Conservation (phyloP, 2,888 invertebrate genomes). For the Rhorus exstirpatorius region DNA sequence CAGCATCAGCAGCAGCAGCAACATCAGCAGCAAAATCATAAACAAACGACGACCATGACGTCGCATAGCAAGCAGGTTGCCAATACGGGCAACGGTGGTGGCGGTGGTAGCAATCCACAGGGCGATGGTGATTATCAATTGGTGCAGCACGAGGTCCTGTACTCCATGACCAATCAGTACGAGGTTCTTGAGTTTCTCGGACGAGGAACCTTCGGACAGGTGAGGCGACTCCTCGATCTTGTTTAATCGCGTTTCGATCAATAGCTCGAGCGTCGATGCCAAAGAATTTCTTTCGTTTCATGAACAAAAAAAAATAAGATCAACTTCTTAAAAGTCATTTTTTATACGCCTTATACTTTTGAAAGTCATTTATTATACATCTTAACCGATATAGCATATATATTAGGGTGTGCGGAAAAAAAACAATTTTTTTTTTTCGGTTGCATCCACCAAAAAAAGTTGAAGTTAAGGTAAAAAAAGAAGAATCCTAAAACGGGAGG, state of each 20-base stretch:
- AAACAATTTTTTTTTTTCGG: no score
- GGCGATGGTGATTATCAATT: constrained; percentile 99
- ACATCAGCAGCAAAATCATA: constrained; percentile 86
- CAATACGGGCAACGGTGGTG: constrained; percentile 90
- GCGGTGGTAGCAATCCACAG: constrained; percentile 87
- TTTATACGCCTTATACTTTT: no score
- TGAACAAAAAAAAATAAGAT: no score
- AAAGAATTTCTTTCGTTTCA: no score
- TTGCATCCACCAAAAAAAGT: no score
- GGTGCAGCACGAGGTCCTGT: constrained; percentile 99
- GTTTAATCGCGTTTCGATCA: neutral
- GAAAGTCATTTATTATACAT: no score
- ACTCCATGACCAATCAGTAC: constrained; percentile 98
- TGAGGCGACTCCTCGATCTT: constrained; percentile 73
- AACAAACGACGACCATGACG: constrained; percentile 89
- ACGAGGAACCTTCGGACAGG: constrained; percentile 98
- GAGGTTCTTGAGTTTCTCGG: constrained; percentile 99
- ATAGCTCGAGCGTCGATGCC: neutral
- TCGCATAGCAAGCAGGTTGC: constrained; percentile 93
- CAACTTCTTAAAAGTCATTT: no score
- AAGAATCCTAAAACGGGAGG: no score
- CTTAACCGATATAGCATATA: no score
- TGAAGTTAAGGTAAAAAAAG: no score
- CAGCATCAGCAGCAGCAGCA: constrained; percentile 84
- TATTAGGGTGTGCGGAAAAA: no score